Conservation (phyloP, 1,140 invertebrate genomes). For the Parapsyche elsis region DNA sequence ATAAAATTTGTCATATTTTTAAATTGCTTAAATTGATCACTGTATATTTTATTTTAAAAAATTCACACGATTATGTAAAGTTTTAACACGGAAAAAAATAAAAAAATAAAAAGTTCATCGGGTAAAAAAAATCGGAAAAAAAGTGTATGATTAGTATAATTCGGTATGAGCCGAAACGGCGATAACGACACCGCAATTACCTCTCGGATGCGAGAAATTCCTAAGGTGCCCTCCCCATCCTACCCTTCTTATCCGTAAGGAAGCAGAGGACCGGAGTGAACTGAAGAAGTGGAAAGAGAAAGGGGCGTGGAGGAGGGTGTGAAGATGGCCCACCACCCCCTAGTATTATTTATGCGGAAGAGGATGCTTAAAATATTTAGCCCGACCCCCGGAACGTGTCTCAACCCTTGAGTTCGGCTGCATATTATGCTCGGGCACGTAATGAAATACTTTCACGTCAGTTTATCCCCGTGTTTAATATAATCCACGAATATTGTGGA, state of each 20-base stretch:
- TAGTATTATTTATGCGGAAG: conserved; percentile 52
- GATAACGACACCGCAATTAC: conserved; percentile 43
- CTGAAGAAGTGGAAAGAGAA: background rate
- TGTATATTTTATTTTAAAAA: too few relatives aligned
- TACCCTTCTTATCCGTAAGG: background rate
- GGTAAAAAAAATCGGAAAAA: background rate
- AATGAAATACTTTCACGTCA: conserved; percentile 57
- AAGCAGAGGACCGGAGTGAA: background rate
- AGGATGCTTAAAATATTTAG: conserved; percentile 52
- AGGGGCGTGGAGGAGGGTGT: background rate
- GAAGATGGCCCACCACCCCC: conserved; percentile 27
- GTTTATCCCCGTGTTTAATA: conserved; percentile 55
- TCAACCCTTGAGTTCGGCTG: conserved; percentile 52
- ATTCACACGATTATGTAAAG: too few relatives aligned
- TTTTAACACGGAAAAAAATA: too few relatives aligned
- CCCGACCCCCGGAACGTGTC: conserved; percentile 51
- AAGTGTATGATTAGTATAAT: conserved; percentile 34
- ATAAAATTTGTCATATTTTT: too few relatives aligned
- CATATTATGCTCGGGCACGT: conserved; percentile 55
- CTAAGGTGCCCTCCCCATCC: background rate
- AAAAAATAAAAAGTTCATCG: background rate
- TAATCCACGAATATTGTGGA: conserved; percentile 46
- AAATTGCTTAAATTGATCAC: too few relatives aligned
- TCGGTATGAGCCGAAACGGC: conserved; percentile 13
- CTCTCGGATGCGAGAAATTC: conserved; percentile 39